These are phyloP conservation scores for Stenichneumon culpator DNA, from an alignment of 2,888 invertebrate species.

Conservation along the genomic window DNA sequence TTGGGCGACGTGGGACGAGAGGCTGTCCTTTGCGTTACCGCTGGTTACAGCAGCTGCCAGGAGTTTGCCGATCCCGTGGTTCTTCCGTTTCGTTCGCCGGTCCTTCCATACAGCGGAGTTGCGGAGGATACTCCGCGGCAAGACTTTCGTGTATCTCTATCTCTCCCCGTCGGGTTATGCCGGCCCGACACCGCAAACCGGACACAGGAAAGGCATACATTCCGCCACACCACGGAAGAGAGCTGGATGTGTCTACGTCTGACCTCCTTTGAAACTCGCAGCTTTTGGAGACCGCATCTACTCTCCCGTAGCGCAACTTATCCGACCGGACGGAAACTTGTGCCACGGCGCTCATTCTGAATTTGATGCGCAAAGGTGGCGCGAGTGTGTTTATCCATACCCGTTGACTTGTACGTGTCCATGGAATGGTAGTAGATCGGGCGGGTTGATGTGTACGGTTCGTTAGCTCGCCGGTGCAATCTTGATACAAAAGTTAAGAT, in stretches of 20 bases:
- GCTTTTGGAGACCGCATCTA: slow-evolving; percentile 16
- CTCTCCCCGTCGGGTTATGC: neutral
- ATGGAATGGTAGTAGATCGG: neutral
- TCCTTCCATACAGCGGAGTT: neutral
- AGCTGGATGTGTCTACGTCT: slow-evolving; percentile 22
- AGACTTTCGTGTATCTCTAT: neutral
- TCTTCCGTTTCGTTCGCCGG: neutral
- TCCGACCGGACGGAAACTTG: slow-evolving; percentile 48
- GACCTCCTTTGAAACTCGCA: slow-evolving; percentile 59
- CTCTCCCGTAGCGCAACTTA: slow-evolving; percentile 34
- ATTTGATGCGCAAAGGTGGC: slow-evolving; percentile 59
- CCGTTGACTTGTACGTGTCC: slow-evolving; percentile 10
- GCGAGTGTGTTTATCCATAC: slow-evolving; percentile 17
- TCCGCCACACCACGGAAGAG: neutral
- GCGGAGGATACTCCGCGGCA: neutral
- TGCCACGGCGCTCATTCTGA: slow-evolving; percentile 37
- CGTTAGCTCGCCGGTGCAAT: neutral
- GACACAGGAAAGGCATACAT: slow-evolving; percentile 55
- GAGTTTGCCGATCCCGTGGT: neutral
- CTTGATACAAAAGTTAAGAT: slow-evolving; percentile 13
- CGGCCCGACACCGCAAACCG: slow-evolving; percentile 21
- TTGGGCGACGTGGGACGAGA: neutral
- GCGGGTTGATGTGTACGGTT: neutral
- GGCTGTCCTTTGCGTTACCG: neutral
- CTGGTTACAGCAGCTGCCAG: neutral